These are phyloP conservation scores for Vulpes lagopus DNA, from an alignment of 2,113 vertebrate genomes.

Conservation along the genomic window DNA sequence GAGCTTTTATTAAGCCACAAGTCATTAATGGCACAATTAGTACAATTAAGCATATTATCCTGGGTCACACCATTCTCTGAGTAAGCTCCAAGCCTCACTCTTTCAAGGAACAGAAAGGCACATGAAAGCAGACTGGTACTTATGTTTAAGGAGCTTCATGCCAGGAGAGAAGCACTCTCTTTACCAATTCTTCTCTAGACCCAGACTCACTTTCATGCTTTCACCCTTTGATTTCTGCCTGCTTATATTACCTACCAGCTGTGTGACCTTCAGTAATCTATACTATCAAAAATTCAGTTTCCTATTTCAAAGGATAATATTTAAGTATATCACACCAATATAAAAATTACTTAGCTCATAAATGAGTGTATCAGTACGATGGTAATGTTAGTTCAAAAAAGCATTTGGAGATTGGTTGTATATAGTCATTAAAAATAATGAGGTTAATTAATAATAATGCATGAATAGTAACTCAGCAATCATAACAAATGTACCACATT, in stretches of 20 bases:
- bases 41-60: neutral
- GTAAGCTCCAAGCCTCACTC: neutral
- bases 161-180: neutral
- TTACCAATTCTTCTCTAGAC: neutral
- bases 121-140: neutral
- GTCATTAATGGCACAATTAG: neutral
- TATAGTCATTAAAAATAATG: conserved; percentile 7
- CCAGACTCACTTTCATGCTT: neutral
- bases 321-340: neutral
- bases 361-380: neutral
- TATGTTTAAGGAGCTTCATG: neutral
- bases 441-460: neutral
- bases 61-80: neutral
- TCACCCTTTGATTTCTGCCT: neutral
- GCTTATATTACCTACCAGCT: neutral
- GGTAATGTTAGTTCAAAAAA: neutral
- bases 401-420: neutral
- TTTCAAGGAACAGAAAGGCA: neutral
- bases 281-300: conserved; percentile 1
- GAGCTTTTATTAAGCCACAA: neutral
- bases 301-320: neutral
- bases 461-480: neutral
- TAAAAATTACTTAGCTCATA: conserved; percentile 2
- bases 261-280: neutral
- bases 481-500: neutral